Evolutionary conservation across 2,113 vertebrate species (phyloP), one percentile per base, ranked within the genome.

Genomic region (Pelmatolapia mariae): DNA sequence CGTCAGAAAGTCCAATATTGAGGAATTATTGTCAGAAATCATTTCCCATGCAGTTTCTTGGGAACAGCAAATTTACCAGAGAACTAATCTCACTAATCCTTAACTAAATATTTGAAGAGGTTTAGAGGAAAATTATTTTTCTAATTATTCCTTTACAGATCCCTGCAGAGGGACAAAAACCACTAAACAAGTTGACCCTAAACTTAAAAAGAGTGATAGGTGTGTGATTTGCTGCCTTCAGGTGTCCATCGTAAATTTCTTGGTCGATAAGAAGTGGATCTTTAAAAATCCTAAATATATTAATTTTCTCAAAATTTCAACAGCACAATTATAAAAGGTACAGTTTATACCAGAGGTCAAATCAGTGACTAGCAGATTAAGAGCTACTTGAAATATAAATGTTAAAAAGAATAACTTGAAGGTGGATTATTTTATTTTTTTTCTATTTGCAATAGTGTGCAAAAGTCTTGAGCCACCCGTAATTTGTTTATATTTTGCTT

Each of bases 181-280:
- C 59, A 47, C 45, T 47, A 7, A 10, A 38, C 10, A 11, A 5
- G 10, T 13, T 54, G 40, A 15, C 24, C 4, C 4, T 9, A 5
- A 10, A 45, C 16, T 22, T 10, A 10, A 2, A 24, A 40, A 18
- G 15, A 9, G 13, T 38, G 33, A 57, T 68, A 59, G 89, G 87
- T 82, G 80, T 84, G 63, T 54, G 54, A 4, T 53, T 9, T 80
- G 90, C 6, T 87, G 56, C 89, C 7, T 93, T 91, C 68, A 79
- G 0, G 24, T 38, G 13, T 26, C 1, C 26, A 53, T 89, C 7
- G 38, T 73, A 22, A 73, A 43, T 12, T 15, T 26, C 11, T n/a
- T 52, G 50, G 8, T 45, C 3, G n/a, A 36, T 66, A 6, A 40
- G 8, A 63, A 16, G 8, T 36, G 29, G 16, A 5, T 33, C 11